phyloP scores from a whole-genome alignment of 2,888 invertebrate species.

The Tipula lateralis region DNA sequence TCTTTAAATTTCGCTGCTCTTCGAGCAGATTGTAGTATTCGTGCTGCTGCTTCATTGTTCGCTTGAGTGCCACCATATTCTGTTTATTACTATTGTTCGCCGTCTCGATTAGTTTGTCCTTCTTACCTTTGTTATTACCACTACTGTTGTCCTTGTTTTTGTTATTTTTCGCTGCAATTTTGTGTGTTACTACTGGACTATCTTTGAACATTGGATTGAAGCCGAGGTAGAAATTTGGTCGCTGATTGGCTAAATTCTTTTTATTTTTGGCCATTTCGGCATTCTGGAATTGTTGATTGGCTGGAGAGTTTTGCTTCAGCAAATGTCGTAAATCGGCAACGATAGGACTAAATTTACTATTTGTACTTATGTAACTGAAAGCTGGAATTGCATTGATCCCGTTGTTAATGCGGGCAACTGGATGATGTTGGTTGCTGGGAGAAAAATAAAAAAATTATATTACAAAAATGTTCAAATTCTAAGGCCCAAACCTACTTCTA shows the following conservation, averaged over 20 bases:
- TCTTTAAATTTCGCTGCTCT: constrained; percentile 32
- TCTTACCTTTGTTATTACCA: constrained; percentile 32
- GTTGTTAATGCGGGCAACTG: not conserved
- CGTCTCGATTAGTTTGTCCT: constrained; percentile 32
- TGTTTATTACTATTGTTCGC: constrained; percentile 33
- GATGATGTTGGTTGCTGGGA: not conserved
- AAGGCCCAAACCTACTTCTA: not conserved
- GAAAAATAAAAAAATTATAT: not conserved
- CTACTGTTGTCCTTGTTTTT: not conserved
- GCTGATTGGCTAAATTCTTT: not conserved
- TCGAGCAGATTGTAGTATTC: constrained; percentile 37
- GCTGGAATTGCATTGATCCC: constrained; percentile 33
- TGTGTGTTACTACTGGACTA: not conserved
- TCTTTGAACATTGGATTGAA: not conserved
- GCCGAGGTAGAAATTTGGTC: not conserved
- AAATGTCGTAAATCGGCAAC: constrained; percentile 26
- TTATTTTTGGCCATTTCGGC: not conserved
- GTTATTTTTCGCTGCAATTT: not conserved
- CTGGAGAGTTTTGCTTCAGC: not conserved
- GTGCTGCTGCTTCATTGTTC: constrained; percentile 33
- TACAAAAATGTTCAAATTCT: not conserved
- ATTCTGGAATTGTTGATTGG: constrained; percentile 27
- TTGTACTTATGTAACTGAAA: constrained; percentile 36
- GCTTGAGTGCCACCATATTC: constrained; percentile 34
- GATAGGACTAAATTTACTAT: constrained; percentile 12